Evolutionary conservation across 1,140 invertebrate species (phyloP).

Genomic region (Spodoptera frugiperda): DNA sequence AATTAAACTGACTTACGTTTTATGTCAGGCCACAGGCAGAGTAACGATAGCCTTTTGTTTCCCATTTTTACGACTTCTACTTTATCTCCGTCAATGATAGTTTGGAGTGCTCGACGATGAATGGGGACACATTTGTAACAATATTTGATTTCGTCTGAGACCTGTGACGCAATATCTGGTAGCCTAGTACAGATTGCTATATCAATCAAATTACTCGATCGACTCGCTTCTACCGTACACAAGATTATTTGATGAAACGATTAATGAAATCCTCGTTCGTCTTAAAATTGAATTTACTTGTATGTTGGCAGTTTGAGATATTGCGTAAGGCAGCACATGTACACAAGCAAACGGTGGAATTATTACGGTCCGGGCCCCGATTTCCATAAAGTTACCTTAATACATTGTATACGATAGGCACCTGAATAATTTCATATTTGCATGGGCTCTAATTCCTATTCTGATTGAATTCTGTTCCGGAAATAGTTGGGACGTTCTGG

Average conservation of each 20-base stretch:
- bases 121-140: slow-evolving; percentile 6
- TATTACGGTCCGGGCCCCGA: slow-evolving; percentile 38
- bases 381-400: slow-evolving; percentile 43
- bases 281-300: slow-evolving; percentile 26
- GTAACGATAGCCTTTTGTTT: slow-evolving; percentile 37
- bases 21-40: slow-evolving; percentile 35
- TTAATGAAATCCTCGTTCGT: slow-evolving; percentile 1
- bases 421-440: slow-evolving; percentile 46
- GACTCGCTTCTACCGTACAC: background rate
- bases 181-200: slow-evolving; percentile 4
- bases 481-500: background rate
- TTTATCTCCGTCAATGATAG: slow-evolving; percentile 13
- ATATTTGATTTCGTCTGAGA: slow-evolving; percentile 9
- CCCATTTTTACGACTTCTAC: slow-evolving; percentile 24
- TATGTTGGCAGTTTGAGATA: slow-evolving; percentile 24
- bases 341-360: slow-evolving; percentile 37
- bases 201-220: slow-evolving; percentile 21
- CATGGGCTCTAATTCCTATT: slow-evolving; percentile 35
- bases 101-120: background rate
- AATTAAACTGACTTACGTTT: slow-evolving; percentile 47
- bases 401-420: slow-evolving; percentile 37
- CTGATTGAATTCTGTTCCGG: slow-evolving; percentile 9
- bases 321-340: slow-evolving; percentile 35
- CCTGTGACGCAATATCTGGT: slow-evolving; percentile 1
- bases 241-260: slow-evolving; percentile 20